Conservation (phyloP, 2,797 vertebrate genomes). For the Phrynocephalus vlangalii region DNA sequence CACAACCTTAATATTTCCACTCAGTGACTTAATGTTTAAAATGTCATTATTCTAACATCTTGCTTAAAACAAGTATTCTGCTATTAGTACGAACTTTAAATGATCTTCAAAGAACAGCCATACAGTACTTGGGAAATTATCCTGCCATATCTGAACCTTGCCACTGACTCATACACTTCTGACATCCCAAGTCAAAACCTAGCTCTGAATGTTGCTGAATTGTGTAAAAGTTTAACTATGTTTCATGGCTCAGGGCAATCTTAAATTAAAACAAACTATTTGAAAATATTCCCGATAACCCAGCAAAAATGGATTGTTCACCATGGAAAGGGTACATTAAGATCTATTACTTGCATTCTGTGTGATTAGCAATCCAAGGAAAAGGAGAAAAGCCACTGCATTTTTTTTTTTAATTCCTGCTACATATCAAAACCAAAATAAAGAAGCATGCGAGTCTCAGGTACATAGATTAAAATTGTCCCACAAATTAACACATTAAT, state of each 20-base stretch:
- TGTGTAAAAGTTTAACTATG: constrained; percentile 70
- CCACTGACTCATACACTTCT: constrained; percentile 56
- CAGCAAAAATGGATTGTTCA: constrained; percentile 58
- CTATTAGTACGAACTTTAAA: constrained; percentile 15
- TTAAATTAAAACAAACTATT: constrained; percentile 69
- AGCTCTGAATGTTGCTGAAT: constrained; percentile 70
- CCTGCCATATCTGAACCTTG: constrained; percentile 62
- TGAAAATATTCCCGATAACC: constrained; percentile 63
- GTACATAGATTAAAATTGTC: not conserved
- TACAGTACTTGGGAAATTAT: constrained; percentile 28
- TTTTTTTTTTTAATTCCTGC: not conserved
- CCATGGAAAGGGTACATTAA: constrained; percentile 61
- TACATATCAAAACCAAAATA: not conserved
- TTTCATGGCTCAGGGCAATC: constrained; percentile 73
- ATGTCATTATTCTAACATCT: constrained; percentile 14
- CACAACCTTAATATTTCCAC: not conserved
- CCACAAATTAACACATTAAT: not conserved
- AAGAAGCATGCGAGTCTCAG: not conserved
- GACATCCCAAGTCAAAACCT: constrained; percentile 73
- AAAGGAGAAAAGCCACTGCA: not conserved
- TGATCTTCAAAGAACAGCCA: constrained; percentile 33
- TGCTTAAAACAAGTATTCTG: not conserved
- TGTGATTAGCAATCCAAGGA: no score
- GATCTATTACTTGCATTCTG: not conserved
- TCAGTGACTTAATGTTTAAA: not conserved